Evolutionary conservation across 1,140 invertebrate genomes (phyloP).

Genomic region (Leguminivora glycinivorella): DNA sequence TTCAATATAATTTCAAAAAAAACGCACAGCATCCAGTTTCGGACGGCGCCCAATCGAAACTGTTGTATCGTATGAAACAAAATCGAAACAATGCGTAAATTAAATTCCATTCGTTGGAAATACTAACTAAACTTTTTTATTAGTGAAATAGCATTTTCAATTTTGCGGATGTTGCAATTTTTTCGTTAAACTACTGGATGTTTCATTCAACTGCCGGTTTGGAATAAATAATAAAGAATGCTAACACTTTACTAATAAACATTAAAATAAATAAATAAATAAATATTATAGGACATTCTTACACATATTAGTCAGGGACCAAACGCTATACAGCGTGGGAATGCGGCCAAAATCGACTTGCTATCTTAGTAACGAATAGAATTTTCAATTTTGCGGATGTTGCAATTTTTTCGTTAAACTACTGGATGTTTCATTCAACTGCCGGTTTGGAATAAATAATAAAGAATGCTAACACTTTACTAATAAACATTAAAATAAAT

Average conservation of each 20-base stretch:
- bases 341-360: too few relatives aligned
- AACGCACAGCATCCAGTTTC: neutral
- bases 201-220: neutral
- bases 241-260: neutral
- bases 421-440: neutral
- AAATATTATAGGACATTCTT: too few relatives aligned
- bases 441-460: neutral
- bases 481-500: too few relatives aligned
- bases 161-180: neutral
- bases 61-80: constrained; percentile 39
- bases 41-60: constrained; percentile 4
- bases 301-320: too few relatives aligned
- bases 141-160: constrained; percentile 33
- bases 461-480: neutral
- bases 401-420: neutral
- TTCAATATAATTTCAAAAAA: neutral
- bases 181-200: neutral
- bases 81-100: constrained; percentile 55
- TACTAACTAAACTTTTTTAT: constrained; percentile 49
- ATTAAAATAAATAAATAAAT: too few relatives aligned
- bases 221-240: neutral
- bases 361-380: too few relatives aligned
- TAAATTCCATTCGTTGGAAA: constrained; percentile 58
- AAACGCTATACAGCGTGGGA: too few relatives aligned
- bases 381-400: neutral